Evolutionary conservation across 2,113 vertebrate genomes (phyloP).

Genomic region (Semicossyphus pulcher): DNA sequence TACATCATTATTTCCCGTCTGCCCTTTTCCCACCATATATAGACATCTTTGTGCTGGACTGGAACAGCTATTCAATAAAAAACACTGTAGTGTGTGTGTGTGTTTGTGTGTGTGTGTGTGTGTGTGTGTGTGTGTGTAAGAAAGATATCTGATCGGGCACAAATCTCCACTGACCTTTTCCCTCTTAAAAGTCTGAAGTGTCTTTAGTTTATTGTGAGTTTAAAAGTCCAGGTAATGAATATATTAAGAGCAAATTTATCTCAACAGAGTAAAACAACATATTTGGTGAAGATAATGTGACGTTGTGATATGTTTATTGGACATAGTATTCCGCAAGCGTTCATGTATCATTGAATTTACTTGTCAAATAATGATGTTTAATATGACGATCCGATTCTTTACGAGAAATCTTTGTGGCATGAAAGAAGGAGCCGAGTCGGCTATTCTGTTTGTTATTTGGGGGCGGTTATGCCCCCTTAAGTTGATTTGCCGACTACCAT

Average conservation of each 20-base stretch:
- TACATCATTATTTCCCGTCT: conserved; percentile 39
- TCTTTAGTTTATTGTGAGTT: not conserved
- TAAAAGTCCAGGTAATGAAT: not conserved
- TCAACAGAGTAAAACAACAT: not conserved
- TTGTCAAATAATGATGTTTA: too few species aligned
- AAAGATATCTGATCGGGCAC: not conserved
- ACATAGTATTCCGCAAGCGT: too few species aligned
- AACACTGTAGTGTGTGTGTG: conserved; percentile 1
- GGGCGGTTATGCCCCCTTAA: too few species aligned
- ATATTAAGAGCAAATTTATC: not conserved
- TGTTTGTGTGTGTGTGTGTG: not conserved
- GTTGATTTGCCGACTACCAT: too few species aligned
- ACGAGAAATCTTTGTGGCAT: too few species aligned
- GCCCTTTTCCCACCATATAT: conserved; percentile 47
- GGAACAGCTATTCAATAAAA: conserved; percentile 12
- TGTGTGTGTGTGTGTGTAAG: not conserved
- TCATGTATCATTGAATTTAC: too few species aligned
- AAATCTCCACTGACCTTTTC: not conserved
- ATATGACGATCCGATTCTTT: too few species aligned
- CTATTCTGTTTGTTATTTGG: too few species aligned
- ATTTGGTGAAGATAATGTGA: too few species aligned
- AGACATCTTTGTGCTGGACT: conserved; percentile 31
- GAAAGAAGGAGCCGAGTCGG: too few species aligned
- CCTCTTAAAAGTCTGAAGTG: not conserved
- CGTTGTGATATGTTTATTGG: too few species aligned